phyloP scores from a whole-genome alignment of 2,113 vertebrate genomes.

The Pagrus major region DNA sequence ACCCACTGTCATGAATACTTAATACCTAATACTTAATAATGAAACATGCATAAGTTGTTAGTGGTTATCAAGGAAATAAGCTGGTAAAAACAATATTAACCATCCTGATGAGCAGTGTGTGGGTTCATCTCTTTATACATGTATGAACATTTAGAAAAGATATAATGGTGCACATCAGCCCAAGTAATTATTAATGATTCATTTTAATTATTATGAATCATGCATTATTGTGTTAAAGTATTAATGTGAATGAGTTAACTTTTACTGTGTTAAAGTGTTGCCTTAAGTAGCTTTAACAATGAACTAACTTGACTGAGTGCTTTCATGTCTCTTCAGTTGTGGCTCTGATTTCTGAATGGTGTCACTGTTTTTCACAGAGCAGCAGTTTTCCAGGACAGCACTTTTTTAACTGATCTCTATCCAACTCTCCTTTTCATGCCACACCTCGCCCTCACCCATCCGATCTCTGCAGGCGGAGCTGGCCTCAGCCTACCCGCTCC shows the following conservation, averaged over 20 bases:
- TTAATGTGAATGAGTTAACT: not conserved
- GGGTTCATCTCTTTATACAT: not conserved
- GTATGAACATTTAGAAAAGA: not conserved
- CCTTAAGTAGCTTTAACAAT: not conserved
- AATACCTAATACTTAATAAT: too few species aligned
- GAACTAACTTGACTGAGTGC: not conserved
- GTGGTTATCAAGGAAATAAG: not conserved
- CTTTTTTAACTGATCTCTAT: constrained; percentile 31
- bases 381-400: constrained; percentile 47
- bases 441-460: constrained; percentile 9
- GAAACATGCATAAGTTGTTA: not conserved
- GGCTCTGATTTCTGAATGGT: constrained; percentile 11
- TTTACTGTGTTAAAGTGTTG: not conserved
- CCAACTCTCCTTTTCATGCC: not conserved
- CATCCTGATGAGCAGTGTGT: not conserved
- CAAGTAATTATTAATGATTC: not conserved
- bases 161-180: not conserved
- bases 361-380: constrained; percentile 16
- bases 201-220: not conserved
- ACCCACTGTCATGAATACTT: not conserved
- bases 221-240: not conserved
- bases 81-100: too few species aligned
- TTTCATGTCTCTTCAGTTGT: not conserved
- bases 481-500: not conserved
- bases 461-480: constrained; percentile 10